These are phyloP conservation scores for Prionailurus viverrinus DNA, from an alignment of 2,113 vertebrate genomes.

Conservation along the genomic window DNA sequence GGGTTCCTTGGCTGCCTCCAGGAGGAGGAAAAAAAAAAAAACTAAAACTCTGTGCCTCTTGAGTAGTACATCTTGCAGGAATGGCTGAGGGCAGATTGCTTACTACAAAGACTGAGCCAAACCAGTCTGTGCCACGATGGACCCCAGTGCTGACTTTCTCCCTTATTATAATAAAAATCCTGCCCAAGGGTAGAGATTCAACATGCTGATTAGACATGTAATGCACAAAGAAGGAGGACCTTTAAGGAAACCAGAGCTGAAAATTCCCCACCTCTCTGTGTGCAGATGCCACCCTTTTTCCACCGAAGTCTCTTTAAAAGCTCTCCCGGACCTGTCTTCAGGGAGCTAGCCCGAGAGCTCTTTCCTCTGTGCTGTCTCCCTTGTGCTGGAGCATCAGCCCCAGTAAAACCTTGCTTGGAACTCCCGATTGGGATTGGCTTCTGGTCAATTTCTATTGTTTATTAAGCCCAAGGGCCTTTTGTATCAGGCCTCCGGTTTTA, in stretches of 20 bases:
- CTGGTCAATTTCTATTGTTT: background rate
- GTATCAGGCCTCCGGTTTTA: background rate
- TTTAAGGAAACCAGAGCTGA: background rate
- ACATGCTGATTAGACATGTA: background rate
- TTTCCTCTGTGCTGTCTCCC: background rate
- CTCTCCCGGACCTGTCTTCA: background rate
- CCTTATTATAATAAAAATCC: background rate
- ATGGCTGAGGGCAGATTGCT: too few relatives aligned
- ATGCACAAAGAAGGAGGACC: background rate
- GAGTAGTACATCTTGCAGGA: background rate
- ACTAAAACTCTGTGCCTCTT: background rate
- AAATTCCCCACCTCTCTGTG: background rate
- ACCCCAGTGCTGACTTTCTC: background rate
- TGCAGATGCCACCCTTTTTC: background rate
- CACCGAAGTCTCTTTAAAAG: background rate
- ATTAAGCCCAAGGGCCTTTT: background rate
- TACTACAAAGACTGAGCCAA: background rate
- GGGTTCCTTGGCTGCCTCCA: background rate
- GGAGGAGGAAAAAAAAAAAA: background rate
- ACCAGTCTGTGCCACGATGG: background rate
- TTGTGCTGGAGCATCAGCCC: background rate
- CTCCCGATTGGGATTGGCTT: background rate
- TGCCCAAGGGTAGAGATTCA: background rate
- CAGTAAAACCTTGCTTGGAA: background rate
- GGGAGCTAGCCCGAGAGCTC: background rate